phyloP scores from a whole-genome alignment of 2,113 vertebrate genomes.

The Cathartes aura region DNA sequence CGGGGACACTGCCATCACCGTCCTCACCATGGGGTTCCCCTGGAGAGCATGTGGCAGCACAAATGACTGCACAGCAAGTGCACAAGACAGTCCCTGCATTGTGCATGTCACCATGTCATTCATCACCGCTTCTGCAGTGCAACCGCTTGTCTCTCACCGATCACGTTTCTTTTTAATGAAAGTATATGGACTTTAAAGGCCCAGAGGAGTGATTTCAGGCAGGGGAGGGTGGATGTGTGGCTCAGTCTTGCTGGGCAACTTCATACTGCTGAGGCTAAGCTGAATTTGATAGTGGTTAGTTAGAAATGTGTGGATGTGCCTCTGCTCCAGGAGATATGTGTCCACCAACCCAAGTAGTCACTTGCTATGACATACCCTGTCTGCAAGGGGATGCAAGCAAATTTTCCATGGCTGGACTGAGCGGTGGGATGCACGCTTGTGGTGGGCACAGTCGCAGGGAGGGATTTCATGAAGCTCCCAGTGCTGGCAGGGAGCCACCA shows the following conservation, averaged over 20 bases:
- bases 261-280: not conserved
- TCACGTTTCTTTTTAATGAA: fast-evolving
- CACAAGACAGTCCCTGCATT: fast-evolving
- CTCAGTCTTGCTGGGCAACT: not conserved
- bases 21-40: not conserved
- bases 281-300: not conserved
- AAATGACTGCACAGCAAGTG: not conserved
- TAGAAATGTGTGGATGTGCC: not conserved
- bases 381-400: not conserved
- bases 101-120: fast-evolving
- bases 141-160: not conserved
- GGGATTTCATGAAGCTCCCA: not conserved
- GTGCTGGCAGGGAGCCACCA: not conserved
- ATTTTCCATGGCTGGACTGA: not conserved
- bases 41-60: not conserved
- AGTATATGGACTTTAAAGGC: not conserved
- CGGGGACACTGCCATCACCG: not conserved
- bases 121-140: not conserved
- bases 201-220: not conserved
- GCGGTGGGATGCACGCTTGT: fast-evolving
- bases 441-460: not conserved
- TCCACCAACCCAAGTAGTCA: not conserved
- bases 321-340: not conserved
- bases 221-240: fast-evolving
- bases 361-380: not conserved